A percentile compares a stretch with the other conserved stretches of the same genome.
Evolutionary conservation across 2,113 vertebrate genomes (phyloP).

Genomic region (Megatriorchis doriae): DNA sequence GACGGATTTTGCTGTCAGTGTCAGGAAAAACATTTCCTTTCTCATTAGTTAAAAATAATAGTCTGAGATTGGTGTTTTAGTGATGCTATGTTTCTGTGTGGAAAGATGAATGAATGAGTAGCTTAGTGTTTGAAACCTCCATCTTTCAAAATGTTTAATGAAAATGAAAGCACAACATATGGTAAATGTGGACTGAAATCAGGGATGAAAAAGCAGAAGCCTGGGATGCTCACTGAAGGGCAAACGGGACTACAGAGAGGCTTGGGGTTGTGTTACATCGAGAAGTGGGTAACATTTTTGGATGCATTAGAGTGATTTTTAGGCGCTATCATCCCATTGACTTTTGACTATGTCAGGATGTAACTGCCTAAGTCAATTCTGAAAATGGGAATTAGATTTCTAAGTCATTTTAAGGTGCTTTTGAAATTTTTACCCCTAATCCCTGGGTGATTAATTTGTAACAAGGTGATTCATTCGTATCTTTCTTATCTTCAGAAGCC

Average conservation of each 20-base stretch:
- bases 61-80: constrained; percentile 23
- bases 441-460: constrained; percentile 53
- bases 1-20: neutral
- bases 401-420: constrained; percentile 57
- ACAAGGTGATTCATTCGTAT: constrained; percentile 46
- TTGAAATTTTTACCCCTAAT: constrained; percentile 53
- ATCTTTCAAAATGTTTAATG: constrained; percentile 58
- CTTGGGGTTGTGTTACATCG: neutral
- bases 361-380: constrained; percentile 45
- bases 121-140: constrained; percentile 38
- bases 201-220: neutral
- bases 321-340: constrained; percentile 41
- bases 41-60: constrained; percentile 48
- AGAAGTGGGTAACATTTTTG: constrained; percentile 13
- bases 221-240: neutral
- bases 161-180: constrained; percentile 33
- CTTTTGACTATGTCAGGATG: constrained; percentile 30
- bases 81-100: constrained; percentile 29
- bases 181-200: constrained; percentile 32
- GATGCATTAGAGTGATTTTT: constrained; percentile 51
- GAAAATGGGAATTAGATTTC: constrained; percentile 57
- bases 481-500: constrained; percentile 39
- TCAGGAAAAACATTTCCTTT: constrained; percentile 16
- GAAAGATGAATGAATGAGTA: constrained; percentile 29
- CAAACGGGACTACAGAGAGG: neutral